A percentile compares a stretch with the other conserved stretches of the same genome.
phyloP scores from a whole-genome alignment of 2,113 vertebrate species.

The Ptilorrhoa leucosticta region DNA sequence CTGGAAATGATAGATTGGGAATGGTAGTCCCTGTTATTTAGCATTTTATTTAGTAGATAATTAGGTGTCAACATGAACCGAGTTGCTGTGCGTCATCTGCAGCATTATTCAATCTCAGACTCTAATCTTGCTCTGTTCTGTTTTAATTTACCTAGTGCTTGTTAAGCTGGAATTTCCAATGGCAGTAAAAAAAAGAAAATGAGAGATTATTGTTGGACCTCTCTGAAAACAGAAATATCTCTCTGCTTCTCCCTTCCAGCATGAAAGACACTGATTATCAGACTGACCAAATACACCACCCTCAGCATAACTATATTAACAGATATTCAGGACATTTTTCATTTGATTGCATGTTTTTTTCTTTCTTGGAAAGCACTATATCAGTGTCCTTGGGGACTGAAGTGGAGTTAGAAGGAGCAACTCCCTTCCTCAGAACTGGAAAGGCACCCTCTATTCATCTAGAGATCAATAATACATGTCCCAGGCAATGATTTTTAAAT shows the following conservation, averaged over 20 bases:
- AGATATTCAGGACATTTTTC: neutral
- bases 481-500: neutral
- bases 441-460: neutral
- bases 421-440: slow-evolving; percentile 15
- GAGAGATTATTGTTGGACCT: neutral
- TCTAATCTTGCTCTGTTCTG: neutral
- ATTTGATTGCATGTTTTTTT: neutral
- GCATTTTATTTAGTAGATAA: neutral
- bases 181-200: neutral
- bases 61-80: neutral
- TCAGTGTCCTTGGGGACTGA: neutral
- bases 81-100: neutral
- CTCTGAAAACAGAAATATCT: neutral
- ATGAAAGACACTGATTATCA: neutral
- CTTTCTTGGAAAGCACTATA: neutral
- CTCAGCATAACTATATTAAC: neutral
- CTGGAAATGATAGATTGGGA: neutral
- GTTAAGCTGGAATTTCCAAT: neutral
- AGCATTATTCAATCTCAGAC: neutral
- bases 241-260: neutral
- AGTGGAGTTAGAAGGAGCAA: neutral
- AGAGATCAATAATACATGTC: neutral
- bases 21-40: neutral
- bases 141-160: neutral
- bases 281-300: neutral